Base-by-base conservation (phyloP, 2,888 invertebrate species). In the Venustoraphidia nigricollis region DNA sequence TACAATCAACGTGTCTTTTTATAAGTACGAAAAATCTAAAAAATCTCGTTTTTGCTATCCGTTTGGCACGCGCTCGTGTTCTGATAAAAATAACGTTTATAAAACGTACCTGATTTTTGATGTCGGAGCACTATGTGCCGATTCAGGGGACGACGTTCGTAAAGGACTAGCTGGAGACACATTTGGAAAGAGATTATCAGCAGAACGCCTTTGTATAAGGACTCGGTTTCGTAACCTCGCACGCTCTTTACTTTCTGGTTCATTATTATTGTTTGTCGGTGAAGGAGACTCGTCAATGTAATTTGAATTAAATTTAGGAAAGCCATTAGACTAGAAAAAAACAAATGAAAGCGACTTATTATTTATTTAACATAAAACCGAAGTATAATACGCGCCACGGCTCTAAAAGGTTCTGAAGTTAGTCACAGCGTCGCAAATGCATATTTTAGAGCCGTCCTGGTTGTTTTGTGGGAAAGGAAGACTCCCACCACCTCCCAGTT, bases 131-230 rank as follows among this genome's bases (percentile, higher is more conserved):
- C 47, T 47, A 34, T 43, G 47, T 10, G 47, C 36, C 42, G 42
- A 43, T 47, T 43, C 47, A 1, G 47, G 42, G n/a, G 47, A 47
- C 37, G 47, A 43, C 11, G 14, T 34, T 36, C 47, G 47, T 36
- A 43, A 37, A n/a, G 47, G 43, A 37, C 42, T 42, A 35, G 42
- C 36, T 37, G 42, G 47, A 43, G 42, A 42, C n/a, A 40, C 13
- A 40, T 9, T 40, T 17, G 46, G 39, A 17, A 36, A 38, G 14
- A 47, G 41, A 43, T 47, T 47, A 43, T 47, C 47, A 11, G 47
- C 47, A 34, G 47, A 47, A 40, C 38, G 42, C n/a, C 46, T 39
- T 46, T 46, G 46, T 13, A 35, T 46, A 27, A 46, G 39, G n/a
- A 46, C 40, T 39, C 36, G 36, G 34, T 35, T 11, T n/a, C 40